phyloP scores from a whole-genome alignment of 2,113 vertebrate genomes.

The Xenus cinereus region DNA sequence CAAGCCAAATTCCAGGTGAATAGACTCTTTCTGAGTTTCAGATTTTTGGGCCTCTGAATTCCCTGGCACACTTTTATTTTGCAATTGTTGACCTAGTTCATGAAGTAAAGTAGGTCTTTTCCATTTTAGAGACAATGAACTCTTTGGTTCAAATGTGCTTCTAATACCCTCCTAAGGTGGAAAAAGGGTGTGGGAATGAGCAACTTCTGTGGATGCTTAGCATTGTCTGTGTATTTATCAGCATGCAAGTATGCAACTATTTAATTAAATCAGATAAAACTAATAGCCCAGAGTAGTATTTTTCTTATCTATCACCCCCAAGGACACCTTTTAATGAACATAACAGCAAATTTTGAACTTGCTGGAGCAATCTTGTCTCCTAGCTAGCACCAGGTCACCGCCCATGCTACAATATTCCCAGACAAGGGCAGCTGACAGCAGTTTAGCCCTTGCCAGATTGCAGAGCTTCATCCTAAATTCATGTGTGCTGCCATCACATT shows the following conservation, averaged over 20 bases:
- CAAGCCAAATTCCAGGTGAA: neutral
- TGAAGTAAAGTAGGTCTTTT: neutral
- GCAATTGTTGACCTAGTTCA: neutral
- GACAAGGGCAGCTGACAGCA: neutral
- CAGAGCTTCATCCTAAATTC: neutral
- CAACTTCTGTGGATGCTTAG: neutral
- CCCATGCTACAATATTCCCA: neutral
- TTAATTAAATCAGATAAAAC: slow-evolving; percentile 41
- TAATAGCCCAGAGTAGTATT: neutral
- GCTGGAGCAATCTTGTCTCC: neutral
- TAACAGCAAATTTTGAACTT: neutral
- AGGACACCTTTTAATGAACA: neutral
- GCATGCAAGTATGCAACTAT: neutral
- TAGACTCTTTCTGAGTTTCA: neutral
- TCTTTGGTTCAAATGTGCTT: neutral
- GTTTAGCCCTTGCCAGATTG: neutral
- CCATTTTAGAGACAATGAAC: neutral
- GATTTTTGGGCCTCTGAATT: neutral
- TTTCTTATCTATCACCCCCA: neutral
- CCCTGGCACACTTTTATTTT: neutral
- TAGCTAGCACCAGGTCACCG: neutral
- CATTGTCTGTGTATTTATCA: neutral
- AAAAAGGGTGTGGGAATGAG: neutral
- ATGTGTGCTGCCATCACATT: neutral
- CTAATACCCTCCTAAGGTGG: neutral